Conservation (phyloP, 2,888 invertebrate genomes). For the Hymenopus coronatus region DNA sequence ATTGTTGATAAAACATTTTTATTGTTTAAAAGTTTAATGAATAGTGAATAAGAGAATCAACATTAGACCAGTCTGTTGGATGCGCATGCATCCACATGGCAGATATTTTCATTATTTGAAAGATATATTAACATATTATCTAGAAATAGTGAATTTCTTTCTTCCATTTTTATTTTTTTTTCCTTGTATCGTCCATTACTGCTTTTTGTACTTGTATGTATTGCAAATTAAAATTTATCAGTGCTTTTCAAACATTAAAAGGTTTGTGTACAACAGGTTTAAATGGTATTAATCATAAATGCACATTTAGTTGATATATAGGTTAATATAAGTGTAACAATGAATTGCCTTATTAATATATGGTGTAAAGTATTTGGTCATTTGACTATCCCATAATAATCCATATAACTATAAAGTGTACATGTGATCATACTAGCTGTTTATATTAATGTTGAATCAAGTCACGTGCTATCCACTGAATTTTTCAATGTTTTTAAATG, state of each 20-base stretch:
- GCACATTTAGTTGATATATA: background rate
- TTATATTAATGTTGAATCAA: slow-evolving; percentile 2
- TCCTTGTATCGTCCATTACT: background rate
- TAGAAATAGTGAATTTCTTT: background rate
- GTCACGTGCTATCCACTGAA: background rate
- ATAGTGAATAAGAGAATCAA: background rate
- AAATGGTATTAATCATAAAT: background rate
- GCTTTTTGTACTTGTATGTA: background rate
- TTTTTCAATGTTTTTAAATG: background rate
- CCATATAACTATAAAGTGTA: background rate
- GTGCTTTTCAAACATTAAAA: background rate
- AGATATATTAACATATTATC: background rate
- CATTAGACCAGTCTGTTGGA: background rate
- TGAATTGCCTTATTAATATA: slow-evolving; percentile 19
- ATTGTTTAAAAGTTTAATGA: background rate
- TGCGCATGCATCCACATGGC: background rate
- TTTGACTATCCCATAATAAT: slow-evolving; percentile 3
- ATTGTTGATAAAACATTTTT: background rate
- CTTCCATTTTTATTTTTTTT: background rate
- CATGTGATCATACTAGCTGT: background rate
- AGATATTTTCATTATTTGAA: background rate
- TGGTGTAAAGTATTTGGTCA: slow-evolving; percentile 1
- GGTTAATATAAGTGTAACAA: background rate
- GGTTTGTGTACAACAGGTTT: background rate
- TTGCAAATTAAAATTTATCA: background rate